phyloP scores from a whole-genome alignment of 2,888 invertebrate genomes.

The Dysmachus trigonus region DNA sequence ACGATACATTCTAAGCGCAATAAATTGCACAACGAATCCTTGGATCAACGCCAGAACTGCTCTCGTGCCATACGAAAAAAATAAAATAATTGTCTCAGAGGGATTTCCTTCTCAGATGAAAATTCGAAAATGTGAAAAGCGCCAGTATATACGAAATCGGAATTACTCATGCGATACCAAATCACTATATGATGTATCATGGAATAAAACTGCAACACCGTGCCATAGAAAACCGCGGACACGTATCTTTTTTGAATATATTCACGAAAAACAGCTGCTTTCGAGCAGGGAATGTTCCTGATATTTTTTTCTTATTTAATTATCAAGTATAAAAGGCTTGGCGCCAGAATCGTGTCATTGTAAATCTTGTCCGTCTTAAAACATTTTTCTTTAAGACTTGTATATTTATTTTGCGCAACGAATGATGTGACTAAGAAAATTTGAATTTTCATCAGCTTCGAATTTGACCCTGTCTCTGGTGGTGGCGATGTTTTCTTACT shows the following conservation, averaged over 20 bases:
- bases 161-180: background rate
- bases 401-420: conserved; percentile 1
- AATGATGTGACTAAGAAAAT: conserved; percentile 15
- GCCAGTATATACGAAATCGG: background rate
- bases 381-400: background rate
- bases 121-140: background rate
- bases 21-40: conserved; percentile 5
- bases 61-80: background rate
- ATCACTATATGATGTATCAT: background rate
- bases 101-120: conserved; percentile 10
- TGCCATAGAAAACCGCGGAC: background rate
- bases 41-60: background rate
- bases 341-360: conserved; percentile 13
- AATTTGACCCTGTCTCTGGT: background rate
- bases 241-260: background rate
- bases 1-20: background rate
- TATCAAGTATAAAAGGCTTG: background rate
- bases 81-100: conserved; percentile 14
- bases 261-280: background rate
- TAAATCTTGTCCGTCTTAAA: background rate
- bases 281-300: background rate
- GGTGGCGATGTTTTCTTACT: background rate
- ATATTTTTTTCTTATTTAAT: background rate
- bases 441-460: background rate
- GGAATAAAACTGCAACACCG: background rate